Evolutionary conservation across 1,140 invertebrate species (phyloP), one percentile per base, ranked within the genome.

Genomic region (Bombus sylvicola): DNA sequence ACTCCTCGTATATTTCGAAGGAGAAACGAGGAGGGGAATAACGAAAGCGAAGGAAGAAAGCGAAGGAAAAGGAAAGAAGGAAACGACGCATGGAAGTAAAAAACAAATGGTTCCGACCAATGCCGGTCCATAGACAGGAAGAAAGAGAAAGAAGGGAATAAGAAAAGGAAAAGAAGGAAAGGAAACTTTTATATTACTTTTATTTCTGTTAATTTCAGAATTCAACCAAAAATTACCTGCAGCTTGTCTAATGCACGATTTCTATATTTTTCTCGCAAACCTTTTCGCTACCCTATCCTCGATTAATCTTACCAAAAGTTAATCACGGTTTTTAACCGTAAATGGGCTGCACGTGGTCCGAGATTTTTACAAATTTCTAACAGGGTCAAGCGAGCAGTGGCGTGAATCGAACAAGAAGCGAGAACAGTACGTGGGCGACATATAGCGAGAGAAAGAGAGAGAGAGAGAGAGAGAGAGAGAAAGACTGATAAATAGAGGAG

Each of bases 401-500:
- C 75, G 62, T 22, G 39, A 43, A n/a, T 47, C n/a, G 76, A 79
- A 72, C 39, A 31, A 84, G 47, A 79, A 79, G 75, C 59, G 59
- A 22, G 59, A 9, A 62, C 59, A 31, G 64, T 66, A 18, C n/a
- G 64, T 15, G 13, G n/a, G 64, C 64, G n/a, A 66, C 31, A 5
- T 34, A n/a, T 5, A 18, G 31, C n/a, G 31, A 66, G n/a, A 66
- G 31, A 18, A 0, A 18, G 13, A 31, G 41, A 53, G 43, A 10
- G 85, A 28, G 34, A n/a, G n/a, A n/a, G n/a, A n/a, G 1, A 34
- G 22, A n/a, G 37, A 28, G n/a, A 25, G 47, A 22, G 25, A 9
- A 25, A 1, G 6, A 1, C n/a, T 10, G 22, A 28, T 28, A 31
- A n/a, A 2, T 15, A 34, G 66, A 68, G 47, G 41, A 13, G 39